Percentiles rank a stretch among this genome's conserved stretches.
These are phyloP conservation scores for Irena cyanogastra DNA, from an alignment of 2,113 vertebrate species.

Conservation along the genomic window DNA sequence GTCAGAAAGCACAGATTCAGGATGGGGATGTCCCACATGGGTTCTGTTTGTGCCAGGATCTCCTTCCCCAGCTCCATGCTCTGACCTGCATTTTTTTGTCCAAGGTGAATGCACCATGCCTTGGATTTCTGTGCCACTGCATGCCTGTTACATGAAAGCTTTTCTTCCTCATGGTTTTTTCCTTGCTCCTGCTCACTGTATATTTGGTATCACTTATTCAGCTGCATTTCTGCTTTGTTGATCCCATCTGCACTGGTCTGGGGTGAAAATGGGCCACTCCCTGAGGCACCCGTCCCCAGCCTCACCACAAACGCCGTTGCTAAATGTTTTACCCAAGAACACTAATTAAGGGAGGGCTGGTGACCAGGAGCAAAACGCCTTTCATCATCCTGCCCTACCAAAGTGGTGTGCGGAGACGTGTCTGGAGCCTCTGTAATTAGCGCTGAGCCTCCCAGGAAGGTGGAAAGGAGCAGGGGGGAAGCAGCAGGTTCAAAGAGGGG, in stretches of 20 bases:
- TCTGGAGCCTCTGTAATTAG: not conserved
- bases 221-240: not conserved
- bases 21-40: accelerated
- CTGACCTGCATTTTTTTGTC: not conserved
- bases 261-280: not conserved
- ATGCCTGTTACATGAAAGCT: not conserved
- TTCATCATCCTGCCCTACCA: not conserved
- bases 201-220: not conserved
- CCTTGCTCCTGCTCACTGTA: not conserved
- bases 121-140: not conserved
- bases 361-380: not conserved
- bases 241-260: not conserved
- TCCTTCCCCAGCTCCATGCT: not conserved
- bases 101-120: accelerated
- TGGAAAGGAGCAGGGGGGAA: not conserved
- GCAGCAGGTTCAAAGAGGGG: not conserved
- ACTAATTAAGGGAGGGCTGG: not conserved
- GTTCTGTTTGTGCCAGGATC: not conserved
- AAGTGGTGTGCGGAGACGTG: not conserved
- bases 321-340: not conserved
- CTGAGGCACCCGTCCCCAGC: not conserved
- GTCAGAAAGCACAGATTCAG: not conserved
- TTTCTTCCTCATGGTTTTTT: not conserved
- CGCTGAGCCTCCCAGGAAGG: not conserved
- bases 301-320: not conserved